These are phyloP conservation scores for Sarcophilus harrisii DNA, from an alignment of 2,797 vertebrate species.

Conservation along the genomic window DNA sequence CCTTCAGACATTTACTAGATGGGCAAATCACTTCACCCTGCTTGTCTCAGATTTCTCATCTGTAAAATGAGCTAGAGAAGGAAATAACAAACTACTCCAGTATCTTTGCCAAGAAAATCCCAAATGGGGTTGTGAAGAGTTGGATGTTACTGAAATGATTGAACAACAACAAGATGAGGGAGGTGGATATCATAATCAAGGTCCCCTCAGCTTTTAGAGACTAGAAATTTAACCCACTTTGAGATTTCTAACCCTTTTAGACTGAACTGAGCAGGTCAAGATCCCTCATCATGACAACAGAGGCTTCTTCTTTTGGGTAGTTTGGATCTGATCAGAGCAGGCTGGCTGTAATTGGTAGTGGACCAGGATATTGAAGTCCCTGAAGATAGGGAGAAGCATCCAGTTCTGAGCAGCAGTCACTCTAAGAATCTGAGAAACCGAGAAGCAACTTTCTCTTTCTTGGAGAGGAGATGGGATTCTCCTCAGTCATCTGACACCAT, in stretches of 20 bases:
- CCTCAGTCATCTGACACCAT: not conserved
- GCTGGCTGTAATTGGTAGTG: not conserved
- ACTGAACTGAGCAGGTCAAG: not conserved
- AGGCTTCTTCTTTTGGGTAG: not conserved
- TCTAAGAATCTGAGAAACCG: not conserved
- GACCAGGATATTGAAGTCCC: not conserved
- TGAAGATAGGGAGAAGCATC: not conserved
- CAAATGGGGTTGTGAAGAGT: not conserved
- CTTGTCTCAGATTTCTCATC: not conserved
- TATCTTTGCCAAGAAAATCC: not conserved
- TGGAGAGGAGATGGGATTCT: not conserved
- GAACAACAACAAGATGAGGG: not conserved
- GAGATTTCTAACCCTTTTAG: not conserved
- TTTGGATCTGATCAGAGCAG: not conserved
- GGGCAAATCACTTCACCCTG: not conserved
- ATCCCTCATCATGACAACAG: not conserved
- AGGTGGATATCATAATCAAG: not conserved
- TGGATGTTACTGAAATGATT: not conserved
- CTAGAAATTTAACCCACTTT: not conserved
- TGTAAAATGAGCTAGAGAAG: not conserved
- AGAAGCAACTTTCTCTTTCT: not conserved
- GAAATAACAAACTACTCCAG: not conserved
- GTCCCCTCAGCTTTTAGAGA: constrained; percentile 11
- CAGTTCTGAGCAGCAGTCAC: not conserved
- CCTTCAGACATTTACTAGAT: not conserved